Evolutionary conservation across 2,797 vertebrate species (phyloP).

Genomic region (Delichon dasypus): DNA sequence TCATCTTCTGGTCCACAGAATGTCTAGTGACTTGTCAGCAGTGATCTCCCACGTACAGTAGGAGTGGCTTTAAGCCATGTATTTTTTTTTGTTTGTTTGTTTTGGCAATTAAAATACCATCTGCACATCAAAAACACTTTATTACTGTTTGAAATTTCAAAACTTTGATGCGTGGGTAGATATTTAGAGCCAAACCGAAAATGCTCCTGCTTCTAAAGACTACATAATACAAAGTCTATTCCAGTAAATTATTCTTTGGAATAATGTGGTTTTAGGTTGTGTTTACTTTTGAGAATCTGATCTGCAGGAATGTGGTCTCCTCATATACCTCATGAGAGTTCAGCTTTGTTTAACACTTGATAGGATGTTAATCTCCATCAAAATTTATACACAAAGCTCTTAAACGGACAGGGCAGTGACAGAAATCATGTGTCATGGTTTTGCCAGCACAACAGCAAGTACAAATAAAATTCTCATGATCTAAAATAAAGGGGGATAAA

Average conservation of each 20-base stretch:
- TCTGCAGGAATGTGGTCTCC: background rate
- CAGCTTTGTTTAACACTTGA: background rate
- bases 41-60: background rate
- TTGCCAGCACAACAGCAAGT: background rate
- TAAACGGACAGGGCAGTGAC: background rate
- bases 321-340: background rate
- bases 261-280: background rate
- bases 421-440: background rate
- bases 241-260: background rate
- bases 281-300: background rate
- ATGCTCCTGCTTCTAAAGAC: background rate
- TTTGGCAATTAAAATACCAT: conserved; percentile 3
- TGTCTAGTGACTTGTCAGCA: background rate
- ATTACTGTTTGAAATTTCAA: background rate
- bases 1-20: background rate
- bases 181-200: background rate
- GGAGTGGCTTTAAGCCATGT: background rate
- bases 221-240: background rate
- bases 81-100: background rate
- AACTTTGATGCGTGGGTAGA: background rate
- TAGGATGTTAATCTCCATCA: background rate
- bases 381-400: background rate
- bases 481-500: too few relatives aligned
- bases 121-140: background rate
- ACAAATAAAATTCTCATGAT: background rate